A percentile compares a stretch with the other conserved stretches of the same genome.
phyloP scores from a whole-genome alignment of 2,888 invertebrate genomes.

The Leptothorax acervorum region DNA sequence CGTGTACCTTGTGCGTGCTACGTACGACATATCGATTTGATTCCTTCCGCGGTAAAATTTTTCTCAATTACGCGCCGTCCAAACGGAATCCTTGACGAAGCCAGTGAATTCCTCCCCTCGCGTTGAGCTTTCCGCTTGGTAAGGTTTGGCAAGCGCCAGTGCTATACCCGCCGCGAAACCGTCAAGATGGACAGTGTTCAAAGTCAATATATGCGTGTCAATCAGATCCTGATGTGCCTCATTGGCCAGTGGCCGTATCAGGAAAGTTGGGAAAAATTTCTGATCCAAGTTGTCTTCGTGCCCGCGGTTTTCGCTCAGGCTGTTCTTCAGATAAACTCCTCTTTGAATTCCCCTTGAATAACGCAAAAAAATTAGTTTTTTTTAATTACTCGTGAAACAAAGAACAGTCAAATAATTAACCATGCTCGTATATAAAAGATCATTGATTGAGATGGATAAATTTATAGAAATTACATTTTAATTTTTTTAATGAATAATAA shows the following conservation, averaged over 20 bases:
- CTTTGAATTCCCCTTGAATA: not conserved
- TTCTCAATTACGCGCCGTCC: constrained; percentile 32
- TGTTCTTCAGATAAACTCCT: constrained; percentile 71
- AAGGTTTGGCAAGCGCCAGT: constrained; percentile 22
- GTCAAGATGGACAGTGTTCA: constrained; percentile 61
- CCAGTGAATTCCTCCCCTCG: not conserved
- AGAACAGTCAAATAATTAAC: not conserved
- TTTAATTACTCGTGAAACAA: not conserved
- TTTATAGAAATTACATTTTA: not conserved
- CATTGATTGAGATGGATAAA: not conserved
- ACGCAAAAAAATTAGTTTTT: not conserved
- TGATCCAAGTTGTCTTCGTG: constrained; percentile 62
- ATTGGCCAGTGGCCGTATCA: constrained; percentile 78
- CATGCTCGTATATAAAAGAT: not conserved
- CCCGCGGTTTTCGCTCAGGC: constrained; percentile 66
- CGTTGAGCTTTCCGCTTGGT: not conserved
- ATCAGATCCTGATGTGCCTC: constrained; percentile 57
- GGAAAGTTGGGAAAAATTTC: constrained; percentile 58
- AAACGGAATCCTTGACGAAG: constrained; percentile 48
- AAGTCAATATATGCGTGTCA: constrained; percentile 57
- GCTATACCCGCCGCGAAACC: constrained; percentile 1
- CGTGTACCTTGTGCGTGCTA: not conserved
- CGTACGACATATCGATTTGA: constrained; percentile 11
- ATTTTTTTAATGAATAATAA: not conserved
- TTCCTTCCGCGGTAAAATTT: constrained; percentile 38